Conservation (phyloP, 2,113 vertebrate genomes). For the Leptodactylus fuscus region DNA sequence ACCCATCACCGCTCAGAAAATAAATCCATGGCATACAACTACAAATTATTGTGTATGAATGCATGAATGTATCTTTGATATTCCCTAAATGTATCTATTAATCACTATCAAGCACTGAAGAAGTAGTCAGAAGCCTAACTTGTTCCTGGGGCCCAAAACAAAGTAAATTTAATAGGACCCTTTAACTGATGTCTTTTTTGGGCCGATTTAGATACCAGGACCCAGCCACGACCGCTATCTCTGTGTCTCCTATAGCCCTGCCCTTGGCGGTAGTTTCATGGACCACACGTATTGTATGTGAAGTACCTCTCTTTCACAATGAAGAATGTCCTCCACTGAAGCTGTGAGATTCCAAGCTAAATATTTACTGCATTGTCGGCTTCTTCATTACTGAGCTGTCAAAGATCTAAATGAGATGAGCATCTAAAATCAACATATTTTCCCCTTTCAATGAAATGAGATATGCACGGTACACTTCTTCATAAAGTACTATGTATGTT, state of each 20-base stretch:
- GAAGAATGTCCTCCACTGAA: neutral
- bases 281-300: neutral
- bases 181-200: neutral
- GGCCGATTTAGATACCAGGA: neutral
- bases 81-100: too few relatives aligned
- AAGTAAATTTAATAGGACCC: too few relatives aligned
- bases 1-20: too few relatives aligned
- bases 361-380: neutral
- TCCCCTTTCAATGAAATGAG: neutral
- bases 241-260: too few relatives aligned
- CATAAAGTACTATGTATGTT: neutral
- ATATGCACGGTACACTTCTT: neutral
- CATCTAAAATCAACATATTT: neutral
- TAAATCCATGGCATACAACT: too few relatives aligned
- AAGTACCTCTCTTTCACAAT: neutral
- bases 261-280: neutral
- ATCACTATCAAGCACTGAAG: too few relatives aligned
- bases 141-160: too few relatives aligned
- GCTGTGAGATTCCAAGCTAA: neutral
- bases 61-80: too few relatives aligned
- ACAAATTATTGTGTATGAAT: too few relatives aligned
- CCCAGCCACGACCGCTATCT: too few relatives aligned
- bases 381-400: neutral
- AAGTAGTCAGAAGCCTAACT: too few relatives aligned
- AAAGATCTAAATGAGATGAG: constrained; percentile 12